These are phyloP conservation scores for Actinernus sp. DNA, from an alignment of 92 coral and sea anemone species.

Conservation along the genomic window DNA sequence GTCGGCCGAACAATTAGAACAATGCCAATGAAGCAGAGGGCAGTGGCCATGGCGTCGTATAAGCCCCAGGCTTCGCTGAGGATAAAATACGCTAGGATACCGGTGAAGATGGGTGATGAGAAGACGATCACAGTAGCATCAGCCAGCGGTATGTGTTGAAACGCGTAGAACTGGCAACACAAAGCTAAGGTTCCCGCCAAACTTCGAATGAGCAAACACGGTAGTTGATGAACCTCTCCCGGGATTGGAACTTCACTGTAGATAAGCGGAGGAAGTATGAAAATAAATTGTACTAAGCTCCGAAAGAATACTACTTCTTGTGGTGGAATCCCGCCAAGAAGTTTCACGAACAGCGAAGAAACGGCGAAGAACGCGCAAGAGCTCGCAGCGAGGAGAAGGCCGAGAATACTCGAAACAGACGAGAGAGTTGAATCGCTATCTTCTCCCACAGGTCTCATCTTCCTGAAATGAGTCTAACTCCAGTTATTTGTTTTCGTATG, in stretches of 20 bases:
- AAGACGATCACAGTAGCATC: conserved; percentile 97
- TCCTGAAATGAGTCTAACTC: no score
- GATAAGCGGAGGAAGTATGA: conserved; percentile 84
- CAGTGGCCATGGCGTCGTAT: conserved; percentile 79
- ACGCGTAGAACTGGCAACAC: conserved; percentile 96
- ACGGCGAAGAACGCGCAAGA: conserved; percentile 92
- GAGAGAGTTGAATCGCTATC: no score
- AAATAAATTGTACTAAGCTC: conserved; percentile 82
- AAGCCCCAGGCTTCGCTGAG: conserved; percentile 88
- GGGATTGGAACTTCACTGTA: conserved; percentile 56
- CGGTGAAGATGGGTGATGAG: conserved; percentile 95
- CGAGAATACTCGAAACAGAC: conserved; percentile 36
- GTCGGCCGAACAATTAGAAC: conserved; percentile 87
- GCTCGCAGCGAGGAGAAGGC: conserved; percentile 75
- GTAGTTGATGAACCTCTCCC: conserved; percentile 55
- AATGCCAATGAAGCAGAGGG: conserved; percentile 87
- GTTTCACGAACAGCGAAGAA: conserved; percentile 89
- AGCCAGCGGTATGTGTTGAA: conserved; percentile 87
- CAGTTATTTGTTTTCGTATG: no score
- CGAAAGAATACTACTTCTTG: conserved; percentile 95
- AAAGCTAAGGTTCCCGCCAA: conserved; percentile 88
- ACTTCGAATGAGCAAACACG: conserved; percentile 79
- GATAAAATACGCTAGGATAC: conserved; percentile 84
- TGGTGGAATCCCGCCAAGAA: conserved; percentile 87
- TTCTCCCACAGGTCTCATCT: no score